Base-by-base conservation (phyloP, 2,888 invertebrate species). In the Pecten maximus region DNA sequence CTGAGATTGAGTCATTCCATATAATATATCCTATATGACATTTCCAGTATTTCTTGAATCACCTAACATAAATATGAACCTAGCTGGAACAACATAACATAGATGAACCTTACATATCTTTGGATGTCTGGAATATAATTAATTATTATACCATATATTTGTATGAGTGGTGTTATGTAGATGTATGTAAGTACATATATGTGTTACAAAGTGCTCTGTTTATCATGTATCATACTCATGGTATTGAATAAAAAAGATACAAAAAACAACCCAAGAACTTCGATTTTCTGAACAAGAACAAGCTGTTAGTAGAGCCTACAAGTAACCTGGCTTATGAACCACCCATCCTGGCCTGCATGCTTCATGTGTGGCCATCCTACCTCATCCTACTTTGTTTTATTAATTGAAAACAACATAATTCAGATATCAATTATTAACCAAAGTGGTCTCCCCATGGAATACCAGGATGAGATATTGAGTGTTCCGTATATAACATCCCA, bases 401-500 rank as follows among this genome's bases (percentile, higher is more conserved):
- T 6, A 28, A 74, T 74, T 35, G 35, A 74, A 74, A 74, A 74
- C 23, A 23, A 74, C 74, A 74, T 23, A 8, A 74, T 74, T 74
- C 23, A 10, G 74, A 74, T 23, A 54, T 74, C 12, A 74, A 74
- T 74, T 8, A 74, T 74, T 74, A 74, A 74, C 74, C 48, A 74
- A 6, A 10, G 35, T 35, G 10, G 74, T 74, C 35, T 74, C 74
- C 74, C 74, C 2, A 74, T 74, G 74, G 74, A 74, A 74, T 74
- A 74, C 12, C 28, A 35, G 28, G 74, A 74, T 74, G 74, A 74
- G 35, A 74, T 74, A 74, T 74, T 74, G 12, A 35, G 74, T 74
- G 74, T 35, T 74, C 6, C n/a, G 60, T 60, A n/a, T n/a, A n/a
- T n/a, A 60, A 60, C 60, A n/a, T 60, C 60, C n/a, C n/a, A 60